These are phyloP conservation scores for Peromyscus leucopus DNA, from an alignment of 2,113 vertebrate species.

Conservation along the genomic window DNA sequence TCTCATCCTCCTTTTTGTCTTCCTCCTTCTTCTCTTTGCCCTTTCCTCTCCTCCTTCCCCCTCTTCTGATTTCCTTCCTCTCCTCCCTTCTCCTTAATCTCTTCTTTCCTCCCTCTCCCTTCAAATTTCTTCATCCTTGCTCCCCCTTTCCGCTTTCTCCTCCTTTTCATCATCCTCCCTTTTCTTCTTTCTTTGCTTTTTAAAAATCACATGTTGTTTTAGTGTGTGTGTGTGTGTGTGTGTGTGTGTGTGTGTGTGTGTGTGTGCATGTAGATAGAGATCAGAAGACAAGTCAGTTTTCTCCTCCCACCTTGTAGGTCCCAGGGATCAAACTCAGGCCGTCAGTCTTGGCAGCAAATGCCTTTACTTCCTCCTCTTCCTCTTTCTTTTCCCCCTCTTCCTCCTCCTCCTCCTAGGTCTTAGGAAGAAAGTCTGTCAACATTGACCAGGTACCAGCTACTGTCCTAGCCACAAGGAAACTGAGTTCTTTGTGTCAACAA, in stretches of 20 bases:
- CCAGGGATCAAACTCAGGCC: neutral
- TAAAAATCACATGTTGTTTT: neutral
- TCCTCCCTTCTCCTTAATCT: no score
- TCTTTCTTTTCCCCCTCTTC: no score
- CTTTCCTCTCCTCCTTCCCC: no score
- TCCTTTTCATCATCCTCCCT: neutral
- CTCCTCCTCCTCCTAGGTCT: neutral
- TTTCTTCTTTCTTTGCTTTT: neutral
- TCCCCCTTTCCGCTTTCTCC: neutral
- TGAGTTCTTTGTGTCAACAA: neutral
- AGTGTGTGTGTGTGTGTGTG: no score
- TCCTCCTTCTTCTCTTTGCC: fast-evolving
- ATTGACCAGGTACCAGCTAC: neutral
- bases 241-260: no score
- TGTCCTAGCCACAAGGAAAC: neutral
- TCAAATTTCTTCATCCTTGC: neutral
- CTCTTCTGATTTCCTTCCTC: neutral
- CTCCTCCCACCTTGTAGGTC: neutral
- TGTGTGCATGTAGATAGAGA: neutral
- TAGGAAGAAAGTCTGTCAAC: neutral
- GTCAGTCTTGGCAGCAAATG: neutral
- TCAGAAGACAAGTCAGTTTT: neutral
- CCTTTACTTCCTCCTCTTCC: no score
- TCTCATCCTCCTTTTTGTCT: no score
- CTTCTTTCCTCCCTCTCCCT: no score